Evolutionary conservation across 2,888 invertebrate genomes (phyloP).

Genomic region (Elegia similella): DNA sequence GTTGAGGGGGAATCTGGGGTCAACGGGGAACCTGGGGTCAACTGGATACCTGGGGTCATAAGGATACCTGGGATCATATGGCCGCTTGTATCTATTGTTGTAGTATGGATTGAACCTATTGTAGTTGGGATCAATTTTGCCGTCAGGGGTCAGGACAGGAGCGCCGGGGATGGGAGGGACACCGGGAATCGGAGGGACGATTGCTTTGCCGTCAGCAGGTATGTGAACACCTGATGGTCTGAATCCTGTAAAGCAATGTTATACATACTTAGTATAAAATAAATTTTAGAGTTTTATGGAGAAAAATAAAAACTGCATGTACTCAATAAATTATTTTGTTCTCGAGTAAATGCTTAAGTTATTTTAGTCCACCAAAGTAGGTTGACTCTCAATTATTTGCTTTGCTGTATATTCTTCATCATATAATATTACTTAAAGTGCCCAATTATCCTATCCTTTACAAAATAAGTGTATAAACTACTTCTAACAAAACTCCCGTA

Average conservation of each 20-base stretch:
- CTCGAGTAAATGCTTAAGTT: too few relatives aligned
- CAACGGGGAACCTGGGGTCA: slow-evolving; percentile 21
- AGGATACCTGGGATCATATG: slow-evolving; percentile 27
- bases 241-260: slow-evolving; percentile 63
- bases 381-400: too few relatives aligned
- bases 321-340: too few relatives aligned
- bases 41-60: slow-evolving; percentile 43
- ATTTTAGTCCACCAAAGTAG: too few relatives aligned
- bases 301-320: too few relatives aligned
- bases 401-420: too few relatives aligned
- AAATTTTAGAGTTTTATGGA: not conserved
- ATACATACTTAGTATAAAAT: not conserved
- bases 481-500: too few relatives aligned
- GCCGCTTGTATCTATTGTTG: slow-evolving; percentile 39
- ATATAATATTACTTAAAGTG: too few relatives aligned
- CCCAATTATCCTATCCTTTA: too few relatives aligned
- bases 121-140: slow-evolving; percentile 42
- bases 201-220: slow-evolving; percentile 80
- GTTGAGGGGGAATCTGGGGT: slow-evolving; percentile 17
- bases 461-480: too few relatives aligned
- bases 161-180: slow-evolving; percentile 29
- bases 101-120: slow-evolving; percentile 49
- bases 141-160: slow-evolving; percentile 34
- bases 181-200: slow-evolving; percentile 37
- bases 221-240: slow-evolving; percentile 85